These are phyloP conservation scores for Ginglymostoma cirratum DNA, from an alignment of 2,113 vertebrate species.

Conservation along the genomic window DNA sequence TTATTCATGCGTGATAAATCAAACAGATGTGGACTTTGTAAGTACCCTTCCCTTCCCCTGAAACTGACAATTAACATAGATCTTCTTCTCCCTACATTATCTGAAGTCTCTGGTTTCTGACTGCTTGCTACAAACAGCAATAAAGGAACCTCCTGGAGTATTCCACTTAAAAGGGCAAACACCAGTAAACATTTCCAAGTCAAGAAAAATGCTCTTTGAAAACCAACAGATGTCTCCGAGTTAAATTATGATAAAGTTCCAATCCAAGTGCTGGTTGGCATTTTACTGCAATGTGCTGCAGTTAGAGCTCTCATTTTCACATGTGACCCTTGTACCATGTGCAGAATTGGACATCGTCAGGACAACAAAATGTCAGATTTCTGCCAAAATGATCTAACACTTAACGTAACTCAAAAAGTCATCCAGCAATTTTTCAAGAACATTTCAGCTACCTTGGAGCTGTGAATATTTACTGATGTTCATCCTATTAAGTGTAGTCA, in stretches of 20 bases:
- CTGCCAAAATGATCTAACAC: neutral
- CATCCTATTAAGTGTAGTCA: neutral
- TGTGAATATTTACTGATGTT: neutral
- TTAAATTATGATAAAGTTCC: neutral
- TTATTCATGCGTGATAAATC: neutral
- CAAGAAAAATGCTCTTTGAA: neutral
- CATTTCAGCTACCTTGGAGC: neutral
- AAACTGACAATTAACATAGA: neutral
- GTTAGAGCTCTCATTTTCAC: neutral
- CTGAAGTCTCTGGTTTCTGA: neutral
- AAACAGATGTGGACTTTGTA: neutral
- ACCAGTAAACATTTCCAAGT: neutral
- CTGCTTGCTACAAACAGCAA: neutral
- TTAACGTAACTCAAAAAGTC: slow-evolving; percentile 7
- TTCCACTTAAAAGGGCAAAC: neutral
- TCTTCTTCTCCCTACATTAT: neutral
- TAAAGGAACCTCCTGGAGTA: neutral
- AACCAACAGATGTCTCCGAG: neutral
- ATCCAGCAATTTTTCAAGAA: neutral
- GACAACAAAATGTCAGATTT: neutral
- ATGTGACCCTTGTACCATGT: too few relatives aligned
- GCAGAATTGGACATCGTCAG: neutral
- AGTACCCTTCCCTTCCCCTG: neutral
- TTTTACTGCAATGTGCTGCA: neutral
- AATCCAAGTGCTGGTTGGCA: neutral